Base-by-base conservation (phyloP, 2,113 vertebrate genomes). In the Pomatostomus ruficeps region DNA sequence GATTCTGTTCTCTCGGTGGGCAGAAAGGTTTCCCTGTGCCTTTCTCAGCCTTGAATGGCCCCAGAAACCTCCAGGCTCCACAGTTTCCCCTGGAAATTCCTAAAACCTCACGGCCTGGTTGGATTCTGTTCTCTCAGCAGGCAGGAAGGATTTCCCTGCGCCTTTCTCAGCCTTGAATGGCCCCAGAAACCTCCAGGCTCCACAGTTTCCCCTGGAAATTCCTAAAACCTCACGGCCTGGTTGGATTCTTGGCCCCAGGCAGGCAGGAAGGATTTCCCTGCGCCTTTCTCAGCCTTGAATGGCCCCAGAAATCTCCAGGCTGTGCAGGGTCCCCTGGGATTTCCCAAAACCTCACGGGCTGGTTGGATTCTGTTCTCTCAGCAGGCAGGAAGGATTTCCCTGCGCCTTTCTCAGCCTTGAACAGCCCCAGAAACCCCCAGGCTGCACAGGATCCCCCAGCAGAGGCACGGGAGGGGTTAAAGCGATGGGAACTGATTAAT, bases 401-500 rank as follows among this genome's bases (percentile, higher is more conserved):
- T 0, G 0, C 5, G 5, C 38, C 35, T 57, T 85, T 63, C 57
- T 51, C 22, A 29, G 62, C 36, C 31, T 33, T 2, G 48, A 79
- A 14, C 1, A 43, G 55, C 51, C 15, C 7, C 74, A 52, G 66
- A 20, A 74, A 10, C 11, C 29, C 26, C 11, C 18, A 15, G 76
- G 38, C 6, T 22, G 25, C 52, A 11, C 21, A 35, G 28, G n/a
- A n/a, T 6, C 1, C 2, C 59, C 42, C 58, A 19, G 55, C n/a
- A 19, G 7, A 35, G 90, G 95, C 78, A 59, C 7, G 0, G 23
- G 91, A 96, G 82, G 89, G 90, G 93, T 96, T 97, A 95, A 96
- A 81, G 8, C n/a, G 93, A 91, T 40, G 89, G 89, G 93, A 96
- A 91, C 94, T 88, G 91, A 91, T 96, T 80, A 77, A 93, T 61